Evolutionary conservation across 1,140 invertebrate genomes (phyloP).

Genomic region (Zaprionus davidi): DNA sequence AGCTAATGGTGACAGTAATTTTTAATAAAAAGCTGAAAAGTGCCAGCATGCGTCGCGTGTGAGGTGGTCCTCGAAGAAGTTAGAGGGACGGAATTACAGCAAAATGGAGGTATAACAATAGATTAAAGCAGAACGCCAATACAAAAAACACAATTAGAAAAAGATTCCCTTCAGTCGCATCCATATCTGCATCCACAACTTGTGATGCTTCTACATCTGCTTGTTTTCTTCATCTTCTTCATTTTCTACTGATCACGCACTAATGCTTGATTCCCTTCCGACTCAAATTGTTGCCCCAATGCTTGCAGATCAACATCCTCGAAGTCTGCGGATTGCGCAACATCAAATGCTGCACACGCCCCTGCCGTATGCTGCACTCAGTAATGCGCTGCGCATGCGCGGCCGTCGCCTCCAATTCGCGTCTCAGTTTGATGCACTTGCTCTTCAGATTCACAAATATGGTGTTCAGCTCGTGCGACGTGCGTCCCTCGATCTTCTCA

Average conservation of each 20-base stretch:
- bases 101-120: not conserved
- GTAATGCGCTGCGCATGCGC: constrained; percentile 40
- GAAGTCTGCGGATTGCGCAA: constrained; percentile 11
- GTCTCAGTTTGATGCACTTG: constrained; percentile 58
- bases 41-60: constrained; percentile 27
- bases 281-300: constrained; percentile 28
- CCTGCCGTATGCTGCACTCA: constrained; percentile 37
- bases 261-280: not conserved
- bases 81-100: not conserved
- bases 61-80: constrained; percentile 19
- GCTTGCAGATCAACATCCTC: constrained; percentile 34
- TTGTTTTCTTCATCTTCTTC: not conserved
- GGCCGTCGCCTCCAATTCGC: constrained; percentile 38
- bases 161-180: constrained; percentile 11
- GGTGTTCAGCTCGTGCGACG: constrained; percentile 48
- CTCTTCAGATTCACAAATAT: constrained; percentile 51
- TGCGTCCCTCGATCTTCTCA: constrained; percentile 24
- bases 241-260: constrained; percentile 4
- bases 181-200: not conserved
- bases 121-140: not conserved
- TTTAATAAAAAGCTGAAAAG: constrained; percentile 71
- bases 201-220: not conserved
- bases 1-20: constrained; percentile 74
- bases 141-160: constrained; percentile 1
- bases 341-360: constrained; percentile 35